Conservation (phyloP, 2,797 vertebrate species). For the Pangasius mekongensis region DNA sequence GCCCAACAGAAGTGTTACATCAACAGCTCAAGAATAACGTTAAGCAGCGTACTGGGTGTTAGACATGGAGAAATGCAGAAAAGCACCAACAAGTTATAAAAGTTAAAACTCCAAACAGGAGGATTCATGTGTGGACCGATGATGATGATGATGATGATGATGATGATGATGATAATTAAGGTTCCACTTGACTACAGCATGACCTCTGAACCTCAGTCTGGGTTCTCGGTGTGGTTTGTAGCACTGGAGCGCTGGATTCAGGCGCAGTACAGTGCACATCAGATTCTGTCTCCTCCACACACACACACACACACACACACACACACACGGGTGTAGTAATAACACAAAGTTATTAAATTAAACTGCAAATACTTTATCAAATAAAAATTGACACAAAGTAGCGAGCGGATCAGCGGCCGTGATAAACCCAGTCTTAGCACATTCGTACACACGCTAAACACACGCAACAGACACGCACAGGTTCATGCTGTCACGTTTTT, state of each 20-base stretch:
- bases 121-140: not conserved
- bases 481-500: not conserved
- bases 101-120: not conserved
- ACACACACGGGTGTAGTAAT: not conserved
- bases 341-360: no score
- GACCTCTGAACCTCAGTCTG: not conserved
- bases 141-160: not conserved
- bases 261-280: not conserved
- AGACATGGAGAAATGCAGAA: no score
- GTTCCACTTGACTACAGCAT: not conserved
- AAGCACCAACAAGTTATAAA: no score
- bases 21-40: no score
- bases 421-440: not conserved
- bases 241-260: not conserved
- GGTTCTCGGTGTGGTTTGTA: not conserved
- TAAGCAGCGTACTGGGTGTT: no score
- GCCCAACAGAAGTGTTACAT: not conserved
- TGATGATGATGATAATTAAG: not conserved
- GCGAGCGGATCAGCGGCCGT: no score
- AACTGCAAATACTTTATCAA: no score
- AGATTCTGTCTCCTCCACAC: not conserved
- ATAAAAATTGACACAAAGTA: no score
- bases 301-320: not conserved
- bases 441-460: not conserved
- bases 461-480: not conserved